A percentile compares a stretch with the other conserved stretches of the same genome.
Evolutionary conservation across 2,888 invertebrate species (phyloP).

Genomic region (Baccha elongata): DNA sequence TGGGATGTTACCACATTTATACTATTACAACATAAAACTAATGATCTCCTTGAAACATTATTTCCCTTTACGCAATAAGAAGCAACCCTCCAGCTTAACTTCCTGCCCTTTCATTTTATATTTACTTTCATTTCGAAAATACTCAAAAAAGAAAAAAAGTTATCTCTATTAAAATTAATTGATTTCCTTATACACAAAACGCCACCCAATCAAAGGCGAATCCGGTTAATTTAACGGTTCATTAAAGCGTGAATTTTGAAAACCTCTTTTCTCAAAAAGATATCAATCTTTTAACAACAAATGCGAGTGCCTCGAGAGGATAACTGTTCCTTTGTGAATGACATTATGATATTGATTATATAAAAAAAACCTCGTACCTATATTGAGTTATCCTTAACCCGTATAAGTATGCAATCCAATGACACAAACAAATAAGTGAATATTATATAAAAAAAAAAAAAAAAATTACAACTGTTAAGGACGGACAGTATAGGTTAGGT

Average conservation of each 20-base stretch:
- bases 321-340: neutral
- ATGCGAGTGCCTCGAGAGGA: neutral
- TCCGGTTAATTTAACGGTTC: conserved; percentile 43
- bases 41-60: neutral
- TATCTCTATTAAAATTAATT: conserved; percentile 22
- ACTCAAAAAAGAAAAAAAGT: neutral
- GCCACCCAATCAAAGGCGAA: conserved; percentile 2
- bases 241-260: conserved; percentile 53
- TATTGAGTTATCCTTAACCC: neutral
- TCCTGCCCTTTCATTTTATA: neutral
- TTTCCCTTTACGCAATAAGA: neutral
- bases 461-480: conserved; percentile 25
- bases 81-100: neutral
- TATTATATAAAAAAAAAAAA: neutral
- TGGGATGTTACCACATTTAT: no score
- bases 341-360: neutral
- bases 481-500: no score
- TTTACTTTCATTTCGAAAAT: neutral
- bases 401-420: neutral
- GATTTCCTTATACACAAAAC: conserved; percentile 1
- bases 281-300: conserved; percentile 14
- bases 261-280: conserved; percentile 8
- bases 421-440: conserved; percentile 9
- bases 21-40: no score
- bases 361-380: neutral